Percentiles rank a stretch among this genome's conserved stretches.
phyloP scores from a whole-genome alignment of 2,888 invertebrate genomes.

The Rhodophaea formosa region DNA sequence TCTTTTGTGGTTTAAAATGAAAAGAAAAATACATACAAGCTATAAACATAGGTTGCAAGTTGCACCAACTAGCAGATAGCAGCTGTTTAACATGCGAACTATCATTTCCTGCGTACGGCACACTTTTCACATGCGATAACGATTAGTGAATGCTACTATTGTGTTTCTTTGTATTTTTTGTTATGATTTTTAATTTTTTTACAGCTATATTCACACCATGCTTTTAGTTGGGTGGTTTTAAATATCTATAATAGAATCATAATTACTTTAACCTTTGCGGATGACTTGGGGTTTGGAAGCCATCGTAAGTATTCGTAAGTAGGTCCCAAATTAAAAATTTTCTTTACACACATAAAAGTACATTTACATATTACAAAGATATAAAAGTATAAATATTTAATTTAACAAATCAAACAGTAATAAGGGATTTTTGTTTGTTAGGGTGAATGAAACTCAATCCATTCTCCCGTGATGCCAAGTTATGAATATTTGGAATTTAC shows the following conservation, averaged over 20 bases:
- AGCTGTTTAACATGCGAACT: conserved; percentile 57
- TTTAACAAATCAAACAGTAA: no score
- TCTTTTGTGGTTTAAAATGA: background rate
- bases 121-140: conserved; percentile 60
- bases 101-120: conserved; percentile 67
- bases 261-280: background rate
- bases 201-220: background rate
- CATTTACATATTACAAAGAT: no score
- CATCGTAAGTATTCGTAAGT: no score
- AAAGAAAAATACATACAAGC: conserved; percentile 2
- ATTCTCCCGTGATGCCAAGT: no score
- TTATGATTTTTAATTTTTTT: background rate
- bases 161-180: conserved; percentile 20
- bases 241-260: background rate
- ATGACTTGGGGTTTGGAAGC: no score
- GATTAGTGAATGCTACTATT: conserved; percentile 24
- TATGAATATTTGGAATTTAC: no score
- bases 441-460: no score
- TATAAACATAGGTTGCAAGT: conserved; percentile 5
- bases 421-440: no score
- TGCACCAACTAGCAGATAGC: conserved; percentile 1
- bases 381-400: no score
- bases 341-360: no score
- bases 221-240: background rate
- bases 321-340: no score